Conservation (phyloP, 2,888 invertebrate species). For the Sacculina carcini region DNA sequence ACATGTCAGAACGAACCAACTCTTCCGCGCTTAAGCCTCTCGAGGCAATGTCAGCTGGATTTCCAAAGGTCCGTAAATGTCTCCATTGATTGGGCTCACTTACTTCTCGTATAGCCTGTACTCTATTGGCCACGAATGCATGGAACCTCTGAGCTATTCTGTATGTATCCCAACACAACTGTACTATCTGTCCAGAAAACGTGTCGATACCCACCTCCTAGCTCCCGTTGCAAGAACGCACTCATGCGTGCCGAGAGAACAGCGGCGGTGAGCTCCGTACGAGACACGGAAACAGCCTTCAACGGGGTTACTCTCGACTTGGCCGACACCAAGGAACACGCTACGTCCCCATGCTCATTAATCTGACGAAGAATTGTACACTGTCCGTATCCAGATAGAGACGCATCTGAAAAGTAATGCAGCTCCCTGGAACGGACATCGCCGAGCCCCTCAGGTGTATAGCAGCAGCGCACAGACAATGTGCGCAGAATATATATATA, state of each 20-base stretch:
- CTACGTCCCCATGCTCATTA: background rate
- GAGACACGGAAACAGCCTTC: background rate
- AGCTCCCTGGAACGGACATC: background rate
- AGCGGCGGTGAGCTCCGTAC: background rate
- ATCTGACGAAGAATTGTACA: background rate
- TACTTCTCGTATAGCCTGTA: too few species aligned
- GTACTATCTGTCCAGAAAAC: too few species aligned
- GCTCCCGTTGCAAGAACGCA: background rate
- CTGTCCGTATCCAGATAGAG: background rate
- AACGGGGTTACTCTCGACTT: background rate
- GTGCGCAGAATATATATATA: background rate
- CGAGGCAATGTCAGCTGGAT: too few species aligned
- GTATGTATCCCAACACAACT: too few species aligned
- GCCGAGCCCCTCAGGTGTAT: background rate
- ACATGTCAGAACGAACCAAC: too few species aligned
- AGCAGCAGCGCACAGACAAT: conserved; percentile 8
- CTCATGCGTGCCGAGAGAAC: background rate
- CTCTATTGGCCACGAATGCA: too few species aligned
- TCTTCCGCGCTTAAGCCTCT: too few species aligned
- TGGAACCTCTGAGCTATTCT: too few species aligned
- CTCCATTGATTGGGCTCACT: too few species aligned
- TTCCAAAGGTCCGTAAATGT: too few species aligned
- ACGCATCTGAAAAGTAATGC: conserved; percentile 12
- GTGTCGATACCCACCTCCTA: too few species aligned
- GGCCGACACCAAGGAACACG: background rate